A percentile compares a stretch with the other conserved stretches of the same genome.
These are phyloP conservation scores for Trichonephila inaurata DNA, from an alignment of 1,140 invertebrate genomes.

Conservation along the genomic window DNA sequence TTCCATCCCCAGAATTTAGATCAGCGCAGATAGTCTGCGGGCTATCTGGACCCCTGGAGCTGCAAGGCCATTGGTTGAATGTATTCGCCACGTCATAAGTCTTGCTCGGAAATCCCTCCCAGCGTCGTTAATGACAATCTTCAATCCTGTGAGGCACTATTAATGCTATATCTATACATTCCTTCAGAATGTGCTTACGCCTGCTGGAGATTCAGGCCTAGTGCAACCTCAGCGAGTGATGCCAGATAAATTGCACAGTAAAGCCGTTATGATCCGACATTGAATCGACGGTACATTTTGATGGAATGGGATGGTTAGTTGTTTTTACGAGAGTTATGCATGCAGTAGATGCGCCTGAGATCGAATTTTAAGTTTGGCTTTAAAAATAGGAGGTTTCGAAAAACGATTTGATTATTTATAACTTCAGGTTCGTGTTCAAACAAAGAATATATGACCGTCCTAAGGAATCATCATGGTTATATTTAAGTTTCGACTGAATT, in stretches of 20 bases:
- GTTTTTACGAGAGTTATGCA: slow-evolving; percentile 9
- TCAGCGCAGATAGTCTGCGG: background rate
- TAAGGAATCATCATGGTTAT: too few relatives aligned
- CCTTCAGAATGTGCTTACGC: slow-evolving; percentile 15
- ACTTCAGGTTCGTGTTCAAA: too few relatives aligned
- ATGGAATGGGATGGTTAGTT: background rate
- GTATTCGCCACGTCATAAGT: slow-evolving; percentile 41
- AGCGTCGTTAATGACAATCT: slow-evolving; percentile 33
- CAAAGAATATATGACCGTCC: too few relatives aligned
- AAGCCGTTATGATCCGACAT: slow-evolving; percentile 40
- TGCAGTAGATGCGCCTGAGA: background rate
- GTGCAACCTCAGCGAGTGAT: background rate
- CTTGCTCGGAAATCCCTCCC: slow-evolving; percentile 26
- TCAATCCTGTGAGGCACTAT: slow-evolving; percentile 13
- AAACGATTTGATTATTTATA: background rate
- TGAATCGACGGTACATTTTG: background rate
- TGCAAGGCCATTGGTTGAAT: slow-evolving; percentile 10
- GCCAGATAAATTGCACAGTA: slow-evolving; percentile 48
- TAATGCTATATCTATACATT: slow-evolving; percentile 55
- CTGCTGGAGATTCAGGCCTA: background rate
- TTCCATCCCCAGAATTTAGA: slow-evolving; percentile 16
- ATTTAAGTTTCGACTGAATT: too few relatives aligned
- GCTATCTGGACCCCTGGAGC: slow-evolving; percentile 16
- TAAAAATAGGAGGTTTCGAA: background rate
- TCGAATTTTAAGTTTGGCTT: background rate